Evolutionary conservation across 2,113 vertebrate genomes (phyloP).

Genomic region (Geococcyx californianus): DNA sequence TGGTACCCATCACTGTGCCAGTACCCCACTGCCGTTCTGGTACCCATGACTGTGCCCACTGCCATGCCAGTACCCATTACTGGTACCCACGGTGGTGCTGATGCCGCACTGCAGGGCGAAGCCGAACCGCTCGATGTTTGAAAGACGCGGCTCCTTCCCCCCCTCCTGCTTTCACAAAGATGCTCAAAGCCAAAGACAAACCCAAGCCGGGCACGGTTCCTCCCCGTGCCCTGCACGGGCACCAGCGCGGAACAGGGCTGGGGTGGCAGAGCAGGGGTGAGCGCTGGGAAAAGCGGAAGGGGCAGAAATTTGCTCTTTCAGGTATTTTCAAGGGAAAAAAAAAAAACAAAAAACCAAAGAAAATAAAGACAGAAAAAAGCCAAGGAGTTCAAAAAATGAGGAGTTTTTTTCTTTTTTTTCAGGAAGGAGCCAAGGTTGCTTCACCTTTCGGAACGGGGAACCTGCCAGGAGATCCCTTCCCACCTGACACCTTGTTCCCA

Average conservation of each 20-base stretch:
- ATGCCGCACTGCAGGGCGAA: not conserved
- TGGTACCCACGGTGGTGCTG: too few species aligned
- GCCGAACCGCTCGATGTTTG: not conserved
- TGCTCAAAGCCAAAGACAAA: not conserved
- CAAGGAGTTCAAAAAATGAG: not conserved
- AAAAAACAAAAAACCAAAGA: not conserved
- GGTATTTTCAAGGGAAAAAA: not conserved
- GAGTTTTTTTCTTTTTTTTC: too few species aligned
- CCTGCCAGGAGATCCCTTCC: too few species aligned
- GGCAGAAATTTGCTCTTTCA: not conserved
- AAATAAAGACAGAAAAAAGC: not conserved
- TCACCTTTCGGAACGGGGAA: not conserved
- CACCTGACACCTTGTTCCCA: too few species aligned
- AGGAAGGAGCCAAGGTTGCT: not conserved
- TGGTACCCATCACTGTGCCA: too few species aligned
- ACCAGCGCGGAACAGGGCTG: accelerated
- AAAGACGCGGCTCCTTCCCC: not conserved
- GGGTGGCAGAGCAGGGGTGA: not conserved
- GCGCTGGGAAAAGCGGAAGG: not conserved
- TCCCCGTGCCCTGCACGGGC: accelerated
- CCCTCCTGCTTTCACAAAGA: accelerated
- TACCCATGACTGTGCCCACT: too few species aligned
- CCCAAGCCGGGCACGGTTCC: not conserved
- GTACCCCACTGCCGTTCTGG: too few species aligned
- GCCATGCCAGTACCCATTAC: too few species aligned